Evolutionary conservation across 2,888 invertebrate species (phyloP).

Genomic region (Scelioninae gen. 1): DNA sequence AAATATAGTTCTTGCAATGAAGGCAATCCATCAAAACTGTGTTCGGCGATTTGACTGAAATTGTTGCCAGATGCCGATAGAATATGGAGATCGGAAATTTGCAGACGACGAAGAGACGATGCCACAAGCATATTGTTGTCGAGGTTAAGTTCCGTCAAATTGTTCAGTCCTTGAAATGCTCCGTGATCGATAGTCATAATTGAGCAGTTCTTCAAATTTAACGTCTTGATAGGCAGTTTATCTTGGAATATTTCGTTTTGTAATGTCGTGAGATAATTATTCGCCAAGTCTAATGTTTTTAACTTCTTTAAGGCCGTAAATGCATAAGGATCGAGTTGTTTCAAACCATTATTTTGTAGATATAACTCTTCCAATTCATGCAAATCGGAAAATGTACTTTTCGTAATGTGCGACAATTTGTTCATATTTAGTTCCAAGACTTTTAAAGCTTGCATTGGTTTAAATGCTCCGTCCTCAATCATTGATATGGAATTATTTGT

Average conservation of each 20-base stretch:
- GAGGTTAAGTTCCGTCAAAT: slow-evolving; percentile 91
- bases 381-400: slow-evolving; percentile 91
- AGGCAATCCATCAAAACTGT: slow-evolving; percentile 91
- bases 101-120: slow-evolving; percentile 88
- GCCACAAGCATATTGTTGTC: slow-evolving; percentile 90
- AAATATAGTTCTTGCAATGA: slow-evolving; percentile 89
- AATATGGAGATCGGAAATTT: slow-evolving; percentile 90
- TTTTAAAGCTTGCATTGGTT: slow-evolving; percentile 90
- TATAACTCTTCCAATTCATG: slow-evolving; percentile 92
- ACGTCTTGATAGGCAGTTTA: slow-evolving; percentile 89
- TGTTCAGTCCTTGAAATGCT: slow-evolving; percentile 90
- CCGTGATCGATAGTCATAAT: slow-evolving; percentile 90
- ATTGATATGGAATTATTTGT: slow-evolving; percentile 92
- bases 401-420: slow-evolving; percentile 88
- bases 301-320: slow-evolving; percentile 91
- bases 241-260: slow-evolving; percentile 87
- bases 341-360: slow-evolving; percentile 90
- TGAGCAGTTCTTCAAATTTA: slow-evolving; percentile 92
- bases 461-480: slow-evolving; percentile 93
- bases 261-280: slow-evolving; percentile 90
- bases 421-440: slow-evolving; percentile 93
- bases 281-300: slow-evolving; percentile 91
- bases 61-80: slow-evolving; percentile 91
- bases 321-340: slow-evolving; percentile 89
- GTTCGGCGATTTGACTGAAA: slow-evolving; percentile 89